These are phyloP conservation scores for Paratilapia polleni DNA, from an alignment of 2,113 vertebrate genomes.

Conservation along the genomic window DNA sequence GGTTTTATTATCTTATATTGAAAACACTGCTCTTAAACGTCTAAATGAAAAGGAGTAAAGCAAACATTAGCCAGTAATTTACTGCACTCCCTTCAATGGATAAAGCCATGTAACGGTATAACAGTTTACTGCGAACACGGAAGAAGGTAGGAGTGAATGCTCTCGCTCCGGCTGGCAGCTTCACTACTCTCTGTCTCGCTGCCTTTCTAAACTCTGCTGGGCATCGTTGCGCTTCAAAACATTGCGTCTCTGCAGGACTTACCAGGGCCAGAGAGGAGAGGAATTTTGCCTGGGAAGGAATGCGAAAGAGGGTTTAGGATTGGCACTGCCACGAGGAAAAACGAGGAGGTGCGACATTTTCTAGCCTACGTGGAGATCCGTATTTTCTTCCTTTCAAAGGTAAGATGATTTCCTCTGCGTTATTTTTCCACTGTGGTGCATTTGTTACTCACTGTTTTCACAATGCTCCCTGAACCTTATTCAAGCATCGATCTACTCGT, in stretches of 20 bases:
- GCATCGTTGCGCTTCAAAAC: constrained; percentile 76
- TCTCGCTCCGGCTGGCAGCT: constrained; percentile 56
- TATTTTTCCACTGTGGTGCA: constrained; percentile 25
- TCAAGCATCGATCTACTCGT: background rate
- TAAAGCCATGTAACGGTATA: too few species aligned
- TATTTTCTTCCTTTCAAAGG: constrained; percentile 78
- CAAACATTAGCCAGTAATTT: background rate
- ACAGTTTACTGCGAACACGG: constrained; percentile 14
- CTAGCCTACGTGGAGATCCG: constrained; percentile 52
- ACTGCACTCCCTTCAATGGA: background rate
- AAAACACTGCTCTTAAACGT: background rate
- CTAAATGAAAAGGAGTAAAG: background rate
- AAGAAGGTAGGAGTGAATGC: background rate
- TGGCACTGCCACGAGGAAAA: constrained; percentile 59
- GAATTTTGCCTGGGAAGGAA: constrained; percentile 54
- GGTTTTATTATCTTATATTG: background rate
- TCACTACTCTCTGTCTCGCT: constrained; percentile 36
- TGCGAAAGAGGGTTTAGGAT: constrained; percentile 56
- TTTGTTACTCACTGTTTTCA: constrained; percentile 41
- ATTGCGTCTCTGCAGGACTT: constrained; percentile 76
- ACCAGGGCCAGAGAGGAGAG: constrained; percentile 49
- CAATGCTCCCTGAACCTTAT: background rate
- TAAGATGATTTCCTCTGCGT: constrained; percentile 58
- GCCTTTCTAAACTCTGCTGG: constrained; percentile 67
- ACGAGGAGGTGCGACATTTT: constrained; percentile 67